A percentile compares a stretch with the other conserved stretches of the same genome.
Conservation (phyloP, 2,113 vertebrate species). For the Sula dactylatra region DNA sequence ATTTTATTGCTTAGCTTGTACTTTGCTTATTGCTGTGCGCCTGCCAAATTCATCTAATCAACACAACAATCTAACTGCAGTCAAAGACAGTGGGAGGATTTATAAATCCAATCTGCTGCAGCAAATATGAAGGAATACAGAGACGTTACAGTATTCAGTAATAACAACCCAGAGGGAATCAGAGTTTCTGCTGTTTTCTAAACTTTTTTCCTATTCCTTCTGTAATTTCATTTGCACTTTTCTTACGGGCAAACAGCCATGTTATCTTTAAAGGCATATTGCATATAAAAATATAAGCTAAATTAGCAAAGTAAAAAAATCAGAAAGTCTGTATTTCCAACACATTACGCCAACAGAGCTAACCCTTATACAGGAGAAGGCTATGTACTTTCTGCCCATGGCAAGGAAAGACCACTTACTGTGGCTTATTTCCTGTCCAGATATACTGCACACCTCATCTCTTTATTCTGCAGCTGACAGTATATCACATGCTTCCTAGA, state of each 20-base stretch:
- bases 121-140: constrained; percentile 52
- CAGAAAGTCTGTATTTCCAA: not conserved
- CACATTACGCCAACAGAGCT: not conserved
- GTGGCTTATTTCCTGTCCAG: not conserved
- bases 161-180: not conserved
- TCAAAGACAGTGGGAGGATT: constrained; percentile 57
- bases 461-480: not conserved
- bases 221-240: not conserved
- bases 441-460: fast-evolving
- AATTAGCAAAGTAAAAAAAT: not conserved
- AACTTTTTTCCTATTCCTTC: not conserved
- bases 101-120: constrained; percentile 32
- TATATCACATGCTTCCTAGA: fast-evolving
- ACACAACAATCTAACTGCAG: constrained; percentile 19
- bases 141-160: not conserved
- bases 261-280: not conserved
- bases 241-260: not conserved
- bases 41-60: constrained; percentile 21
- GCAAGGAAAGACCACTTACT: fast-evolving
- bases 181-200: not conserved
- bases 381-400: not conserved
- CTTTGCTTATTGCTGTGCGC: not conserved
- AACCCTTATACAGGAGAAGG: not conserved
- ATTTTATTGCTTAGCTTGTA: constrained; percentile 14
- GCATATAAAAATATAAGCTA: not conserved